Base-by-base conservation (phyloP, 1,140 invertebrate genomes). In the Globodera ellingtonae region DNA sequence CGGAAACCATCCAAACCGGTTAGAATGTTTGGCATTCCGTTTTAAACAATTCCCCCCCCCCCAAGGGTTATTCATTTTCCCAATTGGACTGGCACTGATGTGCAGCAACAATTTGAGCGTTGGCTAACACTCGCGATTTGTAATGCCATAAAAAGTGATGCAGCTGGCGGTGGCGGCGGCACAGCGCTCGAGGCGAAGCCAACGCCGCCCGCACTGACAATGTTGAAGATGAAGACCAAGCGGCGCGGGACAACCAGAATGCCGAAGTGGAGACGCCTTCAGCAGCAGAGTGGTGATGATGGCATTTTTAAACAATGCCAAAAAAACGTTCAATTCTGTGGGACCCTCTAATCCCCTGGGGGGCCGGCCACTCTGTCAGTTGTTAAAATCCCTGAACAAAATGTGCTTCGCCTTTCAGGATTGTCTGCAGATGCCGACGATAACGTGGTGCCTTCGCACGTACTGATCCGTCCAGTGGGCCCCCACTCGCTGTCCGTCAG, bases 91-190 rank as follows among this genome's bases (percentile, higher is more conserved):
- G 78, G 79, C 69, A 59, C 77, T 35, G 81, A 86, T 70, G 72
- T 83, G 65, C 73, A 47, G 15, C 80, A 88, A 62, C 73, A 86
- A 70, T 87, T 87, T 69, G 77, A 79, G 52, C 82, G 83, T 44
- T 88, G 86, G 86, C 50, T 88, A 59, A 72, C 83, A n/a, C 84
- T 83, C 74, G 82, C 86, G 4, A 87, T 89, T 73, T 87, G 86
- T 77, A 84, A 88, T 59, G 74, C 78, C 50, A 78, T 86, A 70
- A 70, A 47, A 21, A 83, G 56, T 21, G n/a, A 46, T n/a, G 56
- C 73, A 6, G 13, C 35, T 62, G 47, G 21, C 24, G 9, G 6
- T 50, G 48, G 6, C 52, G 15, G 15, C 15, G 7, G 52, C 52
- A 52, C 52, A 15, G 4, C 72, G 4, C 15, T 4, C n/a, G 76